Evolutionary conservation across 2,888 invertebrate genomes (phyloP), one percentile per base, ranked within the genome.

Genomic region (Neoascia interrupta): DNA sequence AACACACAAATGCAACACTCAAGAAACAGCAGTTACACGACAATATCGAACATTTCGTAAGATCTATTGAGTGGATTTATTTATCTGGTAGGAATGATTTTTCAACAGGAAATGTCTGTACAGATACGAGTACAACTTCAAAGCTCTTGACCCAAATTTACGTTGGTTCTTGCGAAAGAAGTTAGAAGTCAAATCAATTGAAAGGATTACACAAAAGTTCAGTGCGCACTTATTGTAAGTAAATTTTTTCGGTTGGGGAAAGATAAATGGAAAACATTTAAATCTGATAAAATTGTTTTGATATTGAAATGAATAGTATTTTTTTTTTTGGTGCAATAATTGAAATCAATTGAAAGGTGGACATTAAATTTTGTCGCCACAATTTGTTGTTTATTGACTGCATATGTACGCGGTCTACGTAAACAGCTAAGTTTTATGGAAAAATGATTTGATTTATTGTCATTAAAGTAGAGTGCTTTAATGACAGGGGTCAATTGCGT

Each of bases 141-240:
- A 41, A 13, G 13, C 5, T 5, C 28, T 39, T 21, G 36, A 66
- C 54, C 45, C 21, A 56, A 28, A 56, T 47, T 56, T 47, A 5
- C 16, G 8, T 34, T 36, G 4, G 11, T 53, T 64, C 43, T 64
- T 64, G 34, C 43, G 41, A 53, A 45, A 54, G 18, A 64, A 36
- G 16, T 41, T 45, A 0, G 31, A 47, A 56, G 28, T 37, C 66
- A 66, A 54, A 66, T 45, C 45, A 54, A 66, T 54, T 19, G 43
- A 15, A n/a, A 43, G 39, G n/a, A 41, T 10, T 37, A 15, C 39
- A 23, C 11, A 41, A n/a, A 34, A 16, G 11, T 13, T 13, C 11
- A 16, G 60, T 26, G 36, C 45, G 18, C 23, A 13, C 60, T 18
- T 18, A 13, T 26, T 16, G 28, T 5, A 3, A n/a, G 15, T 28